Conservation (phyloP, 2,888 invertebrate species). For the Polyploca ridens region DNA sequence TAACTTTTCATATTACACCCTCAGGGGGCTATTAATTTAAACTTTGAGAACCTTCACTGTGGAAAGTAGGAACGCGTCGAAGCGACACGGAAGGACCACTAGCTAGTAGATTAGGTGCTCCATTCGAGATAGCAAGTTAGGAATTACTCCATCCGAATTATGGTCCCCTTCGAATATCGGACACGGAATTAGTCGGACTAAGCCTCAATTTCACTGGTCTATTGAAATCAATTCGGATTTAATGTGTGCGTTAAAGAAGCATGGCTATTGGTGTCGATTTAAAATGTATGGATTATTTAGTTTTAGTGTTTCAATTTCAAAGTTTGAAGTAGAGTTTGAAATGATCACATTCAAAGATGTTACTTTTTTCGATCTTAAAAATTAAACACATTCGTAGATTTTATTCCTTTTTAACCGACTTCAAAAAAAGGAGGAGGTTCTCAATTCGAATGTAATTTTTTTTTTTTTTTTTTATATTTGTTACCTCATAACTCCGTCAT, state of each 20-base stretch:
- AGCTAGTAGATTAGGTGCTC: slow-evolving; percentile 41
- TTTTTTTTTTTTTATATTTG: too few species aligned
- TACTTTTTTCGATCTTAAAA: too few species aligned
- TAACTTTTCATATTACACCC: too few species aligned
- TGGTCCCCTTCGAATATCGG: slow-evolving; percentile 13
- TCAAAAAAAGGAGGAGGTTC: too few species aligned
- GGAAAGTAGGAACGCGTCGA: slow-evolving; percentile 9
- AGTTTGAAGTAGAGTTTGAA: too few species aligned
- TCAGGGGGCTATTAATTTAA: background rate
- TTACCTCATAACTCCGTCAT: too few species aligned
- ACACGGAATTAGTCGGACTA: slow-evolving; percentile 5
- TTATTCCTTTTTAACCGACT: too few species aligned
- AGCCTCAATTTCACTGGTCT: background rate
- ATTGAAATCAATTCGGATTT: background rate
- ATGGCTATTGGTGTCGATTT: background rate
- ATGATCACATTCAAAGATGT: too few species aligned
- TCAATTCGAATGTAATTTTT: too few species aligned
- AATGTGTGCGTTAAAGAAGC: background rate
- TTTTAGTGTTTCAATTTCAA: too few species aligned
- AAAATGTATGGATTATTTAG: background rate
- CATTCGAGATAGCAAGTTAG: slow-evolving; percentile 34
- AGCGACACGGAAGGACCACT: slow-evolving; percentile 31
- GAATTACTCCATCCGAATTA: slow-evolving; percentile 19
- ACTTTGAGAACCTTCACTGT: slow-evolving; percentile 1
- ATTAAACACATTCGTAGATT: too few species aligned